Base-by-base conservation (phyloP, 2,113 vertebrate genomes). In the Ailurus styani region DNA sequence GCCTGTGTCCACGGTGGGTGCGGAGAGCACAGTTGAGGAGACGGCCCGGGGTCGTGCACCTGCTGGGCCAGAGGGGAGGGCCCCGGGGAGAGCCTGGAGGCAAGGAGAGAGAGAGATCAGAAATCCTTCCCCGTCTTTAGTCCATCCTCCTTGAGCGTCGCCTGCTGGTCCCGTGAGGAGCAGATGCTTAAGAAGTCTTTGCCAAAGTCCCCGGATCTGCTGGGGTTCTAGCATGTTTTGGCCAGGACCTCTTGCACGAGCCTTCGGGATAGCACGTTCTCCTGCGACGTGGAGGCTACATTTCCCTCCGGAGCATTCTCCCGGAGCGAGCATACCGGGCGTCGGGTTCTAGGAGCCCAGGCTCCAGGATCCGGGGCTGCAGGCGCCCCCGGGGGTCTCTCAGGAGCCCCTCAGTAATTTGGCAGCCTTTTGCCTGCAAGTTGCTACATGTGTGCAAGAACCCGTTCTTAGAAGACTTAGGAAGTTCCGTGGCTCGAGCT, bases 111-210 rank as follows among this genome's bases (percentile, higher is more conserved):
- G 47, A 34, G 45, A 81, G 55, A n/a, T 27, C 40, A 2, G 15
- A 57, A 87, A 55, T 62, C 52, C n/a, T 45, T 68, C 15, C 60
- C 23, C 6, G 37, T 64, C 55, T 77, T 72, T 23, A 27, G 21
- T 6, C 13, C 0, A 50, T 50, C n/a, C 50, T 27, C 11, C 5
- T 31, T 15, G 29, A 66, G 11, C n/a, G 0, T 20, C 0, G 0
- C 12, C n/a, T 2, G 3, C 40, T 18, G 12, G 7, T 31, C 55
- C 86, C 10, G 4, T 3, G 13, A 37, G 75, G 50, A 40, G 54
- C 27, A 37, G 47, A 45, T 31, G 2, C 29, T n/a, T 47, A 15
- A 70, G 68, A 57, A 42, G 52, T 62, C 79, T 81, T 78, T 73
- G 40, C 66, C 45, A 37, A 29, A 27, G 68, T 54, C 60, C 86